Evolutionary conservation across 1,140 invertebrate genomes (phyloP).

Genomic region (Drosophila guanche): DNA sequence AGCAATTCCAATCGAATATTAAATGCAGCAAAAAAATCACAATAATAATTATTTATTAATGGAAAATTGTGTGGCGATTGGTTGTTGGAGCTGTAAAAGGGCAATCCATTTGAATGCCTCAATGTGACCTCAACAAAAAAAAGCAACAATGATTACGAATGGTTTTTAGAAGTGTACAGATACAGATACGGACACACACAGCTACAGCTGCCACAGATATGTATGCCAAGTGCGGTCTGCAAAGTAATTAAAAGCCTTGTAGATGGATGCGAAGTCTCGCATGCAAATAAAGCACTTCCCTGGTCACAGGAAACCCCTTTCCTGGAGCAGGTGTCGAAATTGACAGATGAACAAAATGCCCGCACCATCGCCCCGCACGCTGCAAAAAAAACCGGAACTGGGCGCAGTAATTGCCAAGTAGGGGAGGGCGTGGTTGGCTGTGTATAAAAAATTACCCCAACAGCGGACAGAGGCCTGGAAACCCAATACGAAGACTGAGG

Average conservation of each 20-base stretch:
- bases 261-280: constrained; percentile 1
- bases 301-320: constrained; percentile 28
- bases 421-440: constrained; percentile 41
- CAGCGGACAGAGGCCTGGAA: constrained; percentile 12
- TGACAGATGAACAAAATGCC: constrained; percentile 68
- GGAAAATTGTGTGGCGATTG: constrained; percentile 52
- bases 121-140: constrained; percentile 46
- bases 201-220: too few species aligned
- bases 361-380: neutral
- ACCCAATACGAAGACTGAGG: constrained; percentile 16
- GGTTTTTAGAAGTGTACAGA: constrained; percentile 14
- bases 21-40: constrained; percentile 44
- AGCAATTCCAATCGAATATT: constrained; percentile 52
- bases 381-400: constrained; percentile 31
- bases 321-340: constrained; percentile 74
- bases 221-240: too few species aligned
- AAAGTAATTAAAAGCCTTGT: too few species aligned
- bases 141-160: constrained; percentile 27
- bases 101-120: constrained; percentile 47
- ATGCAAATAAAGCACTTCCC: constrained; percentile 37
- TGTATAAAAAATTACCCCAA: constrained; percentile 34
- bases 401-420: constrained; percentile 36
- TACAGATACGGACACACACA: neutral
- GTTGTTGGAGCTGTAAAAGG: constrained; percentile 47
- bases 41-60: constrained; percentile 72